These are phyloP conservation scores for Meliscaeva auricollis DNA, from an alignment of 2,888 invertebrate genomes.

Conservation along the genomic window DNA sequence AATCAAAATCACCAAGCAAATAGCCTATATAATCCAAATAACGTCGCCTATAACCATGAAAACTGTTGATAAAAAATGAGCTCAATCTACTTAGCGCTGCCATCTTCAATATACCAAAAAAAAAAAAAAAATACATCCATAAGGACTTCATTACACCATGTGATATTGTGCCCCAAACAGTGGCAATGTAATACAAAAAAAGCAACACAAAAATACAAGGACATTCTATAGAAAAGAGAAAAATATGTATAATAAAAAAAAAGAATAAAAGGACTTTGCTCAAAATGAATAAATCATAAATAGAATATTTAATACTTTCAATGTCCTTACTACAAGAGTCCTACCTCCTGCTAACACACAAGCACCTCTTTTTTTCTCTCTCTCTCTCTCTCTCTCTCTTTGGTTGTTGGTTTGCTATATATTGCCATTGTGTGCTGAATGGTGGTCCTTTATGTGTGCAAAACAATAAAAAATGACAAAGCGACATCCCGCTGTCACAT, in stretches of 20 bases:
- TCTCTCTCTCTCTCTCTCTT: too few relatives aligned
- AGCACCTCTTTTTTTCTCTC: constrained; percentile 18
- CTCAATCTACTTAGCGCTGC: constrained; percentile 38
- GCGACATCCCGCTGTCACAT: constrained; percentile 75
- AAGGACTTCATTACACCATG: constrained; percentile 67
- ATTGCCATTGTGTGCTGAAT: constrained; percentile 32
- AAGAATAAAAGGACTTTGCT: constrained; percentile 29
- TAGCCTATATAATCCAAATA: constrained; percentile 59
- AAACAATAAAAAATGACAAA: constrained; percentile 75
- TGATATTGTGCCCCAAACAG: constrained; percentile 39
- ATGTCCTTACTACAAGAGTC: constrained; percentile 27
- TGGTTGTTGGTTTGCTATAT: not conserved
- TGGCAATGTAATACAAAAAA: constrained; percentile 26
- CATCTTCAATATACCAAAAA: constrained; percentile 43
- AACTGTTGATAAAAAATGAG: constrained; percentile 43
- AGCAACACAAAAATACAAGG: constrained; percentile 42
- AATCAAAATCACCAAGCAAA: constrained; percentile 53
- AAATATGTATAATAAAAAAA: not conserved
- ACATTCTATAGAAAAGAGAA: constrained; percentile 29
- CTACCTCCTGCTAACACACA: constrained; percentile 24
- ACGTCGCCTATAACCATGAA: constrained; percentile 54
- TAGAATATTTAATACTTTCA: constrained; percentile 66
- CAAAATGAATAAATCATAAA: constrained; percentile 55
- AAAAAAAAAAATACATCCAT: constrained; percentile 7
- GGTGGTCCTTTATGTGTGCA: constrained; percentile 65